A percentile compares a stretch with the other conserved stretches of the same genome.
These are phyloP conservation scores for Sander vitreus DNA, from an alignment of 2,113 vertebrate species.

Conservation along the genomic window DNA sequence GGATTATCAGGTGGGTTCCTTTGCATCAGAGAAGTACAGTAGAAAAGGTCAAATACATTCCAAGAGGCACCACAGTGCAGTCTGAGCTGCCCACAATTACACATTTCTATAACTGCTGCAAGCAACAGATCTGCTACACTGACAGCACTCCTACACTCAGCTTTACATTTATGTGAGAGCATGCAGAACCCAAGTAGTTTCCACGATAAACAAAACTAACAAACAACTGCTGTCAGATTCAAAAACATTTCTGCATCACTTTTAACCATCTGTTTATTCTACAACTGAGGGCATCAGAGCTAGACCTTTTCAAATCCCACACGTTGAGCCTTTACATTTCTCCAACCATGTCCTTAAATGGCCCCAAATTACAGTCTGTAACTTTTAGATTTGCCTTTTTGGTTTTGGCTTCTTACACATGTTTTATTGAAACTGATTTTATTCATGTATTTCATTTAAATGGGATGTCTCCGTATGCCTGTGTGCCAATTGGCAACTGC, in stretches of 20 bases:
- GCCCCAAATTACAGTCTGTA: background rate
- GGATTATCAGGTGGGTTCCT: background rate
- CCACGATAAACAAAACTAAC: background rate
- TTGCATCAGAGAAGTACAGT: background rate
- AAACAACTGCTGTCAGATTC: constrained; percentile 5
- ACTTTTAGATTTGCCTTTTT: background rate
- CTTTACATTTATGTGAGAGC: background rate
- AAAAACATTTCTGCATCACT: background rate
- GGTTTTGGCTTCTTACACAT: background rate
- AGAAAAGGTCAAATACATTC: background rate
- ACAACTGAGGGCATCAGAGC: background rate
- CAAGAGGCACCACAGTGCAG: background rate
- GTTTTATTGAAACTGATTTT: constrained; percentile 2
- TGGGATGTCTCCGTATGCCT: background rate
- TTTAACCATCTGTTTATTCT: background rate
- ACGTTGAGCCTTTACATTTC: background rate
- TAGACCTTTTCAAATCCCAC: background rate
- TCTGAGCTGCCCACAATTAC: background rate
- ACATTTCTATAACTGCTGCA: background rate
- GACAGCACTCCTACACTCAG: background rate
- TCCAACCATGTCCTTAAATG: background rate
- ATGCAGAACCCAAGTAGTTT: background rate
- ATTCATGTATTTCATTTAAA: background rate
- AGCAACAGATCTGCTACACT: background rate
- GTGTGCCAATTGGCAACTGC: background rate